phyloP scores from a whole-genome alignment of 2,888 invertebrate species.

The Drosophila gaucha region DNA sequence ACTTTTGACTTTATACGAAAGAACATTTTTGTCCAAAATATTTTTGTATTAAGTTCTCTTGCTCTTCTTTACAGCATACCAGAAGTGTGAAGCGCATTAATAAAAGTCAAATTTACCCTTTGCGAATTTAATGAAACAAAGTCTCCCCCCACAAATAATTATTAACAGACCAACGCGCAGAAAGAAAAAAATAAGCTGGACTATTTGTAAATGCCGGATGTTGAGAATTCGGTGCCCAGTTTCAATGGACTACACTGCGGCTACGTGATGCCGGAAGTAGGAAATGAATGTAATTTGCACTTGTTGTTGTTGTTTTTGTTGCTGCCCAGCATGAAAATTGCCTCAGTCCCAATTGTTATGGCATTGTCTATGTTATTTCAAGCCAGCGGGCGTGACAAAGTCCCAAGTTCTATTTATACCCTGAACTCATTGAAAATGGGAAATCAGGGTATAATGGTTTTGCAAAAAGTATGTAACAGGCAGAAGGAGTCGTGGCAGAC shows the following conservation, averaged over 20 bases:
- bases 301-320: conserved; percentile 22
- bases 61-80: conserved; percentile 15
- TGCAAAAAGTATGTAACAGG: no score
- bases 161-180: conserved; percentile 45
- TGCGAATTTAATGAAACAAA: conserved; percentile 3
- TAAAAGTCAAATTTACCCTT: conserved; percentile 29
- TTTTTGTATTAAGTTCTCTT: not conserved
- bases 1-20: not conserved
- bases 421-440: no score
- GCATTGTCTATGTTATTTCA: conserved; percentile 50
- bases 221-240: conserved; percentile 47
- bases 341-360: conserved; percentile 45
- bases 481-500: no score
- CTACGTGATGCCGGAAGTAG: conserved; percentile 73
- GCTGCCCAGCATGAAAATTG: conserved; percentile 31
- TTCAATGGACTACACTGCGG: conserved; percentile 44
- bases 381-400: conserved; percentile 37
- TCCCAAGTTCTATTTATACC: conserved; percentile 17
- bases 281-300: conserved; percentile 67
- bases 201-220: conserved; percentile 57
- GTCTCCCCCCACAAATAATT: conserved; percentile 27
- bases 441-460: no score
- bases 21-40: not conserved
- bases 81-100: conserved; percentile 23
- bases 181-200: conserved; percentile 1